A percentile compares a stretch with the other conserved stretches of the same genome.
These are phyloP conservation scores for Hermetia illucens DNA, from an alignment of 1,140 invertebrate genomes.

Conservation along the genomic window DNA sequence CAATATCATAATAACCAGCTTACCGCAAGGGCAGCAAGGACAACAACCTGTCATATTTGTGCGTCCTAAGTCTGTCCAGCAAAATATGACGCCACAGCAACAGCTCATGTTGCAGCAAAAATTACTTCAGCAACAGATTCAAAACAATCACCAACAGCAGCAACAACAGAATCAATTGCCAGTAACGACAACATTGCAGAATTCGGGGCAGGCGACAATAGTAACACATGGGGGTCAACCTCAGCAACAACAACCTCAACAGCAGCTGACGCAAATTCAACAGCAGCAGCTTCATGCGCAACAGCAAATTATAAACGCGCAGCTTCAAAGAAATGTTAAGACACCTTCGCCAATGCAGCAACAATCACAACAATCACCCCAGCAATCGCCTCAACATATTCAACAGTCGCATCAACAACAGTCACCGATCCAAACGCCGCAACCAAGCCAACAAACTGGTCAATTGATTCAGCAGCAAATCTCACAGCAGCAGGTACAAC, in stretches of 20 bases:
- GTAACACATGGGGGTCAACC: background rate
- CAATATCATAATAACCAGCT: background rate
- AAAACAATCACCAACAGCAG: too few species aligned
- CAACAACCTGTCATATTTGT: background rate
- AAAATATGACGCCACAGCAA: too few species aligned
- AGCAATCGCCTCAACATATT: conserved; percentile 10
- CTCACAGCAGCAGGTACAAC: conserved; percentile 7
- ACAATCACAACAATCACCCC: conserved; percentile 16
- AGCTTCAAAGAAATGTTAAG: conserved; percentile 4
- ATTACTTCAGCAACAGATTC: too few species aligned
- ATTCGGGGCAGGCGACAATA: background rate
- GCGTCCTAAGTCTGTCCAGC: background rate
- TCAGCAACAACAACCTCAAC: background rate
- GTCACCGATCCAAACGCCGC: too few species aligned
- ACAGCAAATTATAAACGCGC: conserved; percentile 8
- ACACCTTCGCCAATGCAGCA: conserved; percentile 4
- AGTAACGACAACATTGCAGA: too few species aligned
- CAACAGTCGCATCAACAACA: conserved; percentile 9
- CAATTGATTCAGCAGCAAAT: conserved; percentile 6
- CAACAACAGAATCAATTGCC: too few species aligned
- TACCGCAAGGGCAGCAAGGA: background rate
- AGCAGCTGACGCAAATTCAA: conserved; percentile 1
- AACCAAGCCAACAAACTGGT: too few species aligned
- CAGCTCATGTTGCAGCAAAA: too few species aligned
- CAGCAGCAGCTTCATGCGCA: conserved; percentile 11